Evolutionary conservation across 2,888 invertebrate species (phyloP).

Genomic region (Trachelus stipa): DNA sequence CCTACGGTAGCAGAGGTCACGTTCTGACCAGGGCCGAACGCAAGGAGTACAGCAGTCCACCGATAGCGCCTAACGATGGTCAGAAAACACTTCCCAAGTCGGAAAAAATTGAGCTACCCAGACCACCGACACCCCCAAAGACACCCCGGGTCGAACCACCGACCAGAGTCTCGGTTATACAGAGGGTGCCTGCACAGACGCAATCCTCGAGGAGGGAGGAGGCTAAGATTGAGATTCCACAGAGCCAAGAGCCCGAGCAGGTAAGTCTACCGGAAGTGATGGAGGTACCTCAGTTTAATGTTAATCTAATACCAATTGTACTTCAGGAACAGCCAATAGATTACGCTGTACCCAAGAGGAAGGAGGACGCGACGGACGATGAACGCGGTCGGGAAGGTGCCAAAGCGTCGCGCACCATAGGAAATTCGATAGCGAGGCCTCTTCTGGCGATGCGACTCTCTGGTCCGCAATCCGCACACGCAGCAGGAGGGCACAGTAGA

Average conservation of each 20-base stretch:
- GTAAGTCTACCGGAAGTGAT: conserved; percentile 30
- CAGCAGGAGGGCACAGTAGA: conserved; percentile 84
- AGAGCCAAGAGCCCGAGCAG: conserved; percentile 65
- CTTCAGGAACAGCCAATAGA: conserved; percentile 87
- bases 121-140: conserved; percentile 73
- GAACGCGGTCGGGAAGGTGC: conserved; percentile 69
- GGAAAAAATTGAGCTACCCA: conserved; percentile 59
- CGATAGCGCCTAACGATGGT: conserved; percentile 71
- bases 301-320: not conserved
- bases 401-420: conserved; percentile 55
- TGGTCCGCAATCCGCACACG: conserved; percentile 55
- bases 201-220: conserved; percentile 57
- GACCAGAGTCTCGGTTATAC: conserved; percentile 83
- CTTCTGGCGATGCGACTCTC: conserved; percentile 60
- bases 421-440: conserved; percentile 61
- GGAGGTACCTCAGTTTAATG: not conserved
- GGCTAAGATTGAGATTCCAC: conserved; percentile 59
- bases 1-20: conserved; percentile 83
- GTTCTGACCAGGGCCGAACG: conserved; percentile 85
- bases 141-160: conserved; percentile 72
- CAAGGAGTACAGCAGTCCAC: conserved; percentile 77
- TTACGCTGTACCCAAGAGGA: conserved; percentile 86
- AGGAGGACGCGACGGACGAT: conserved; percentile 75
- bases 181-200: conserved; percentile 76
- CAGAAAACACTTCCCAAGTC: conserved; percentile 72